Percentiles rank a stretch among this genome's conserved stretches.
phyloP scores from a whole-genome alignment of 1,140 invertebrate species.

The Drosophila orosa region DNA sequence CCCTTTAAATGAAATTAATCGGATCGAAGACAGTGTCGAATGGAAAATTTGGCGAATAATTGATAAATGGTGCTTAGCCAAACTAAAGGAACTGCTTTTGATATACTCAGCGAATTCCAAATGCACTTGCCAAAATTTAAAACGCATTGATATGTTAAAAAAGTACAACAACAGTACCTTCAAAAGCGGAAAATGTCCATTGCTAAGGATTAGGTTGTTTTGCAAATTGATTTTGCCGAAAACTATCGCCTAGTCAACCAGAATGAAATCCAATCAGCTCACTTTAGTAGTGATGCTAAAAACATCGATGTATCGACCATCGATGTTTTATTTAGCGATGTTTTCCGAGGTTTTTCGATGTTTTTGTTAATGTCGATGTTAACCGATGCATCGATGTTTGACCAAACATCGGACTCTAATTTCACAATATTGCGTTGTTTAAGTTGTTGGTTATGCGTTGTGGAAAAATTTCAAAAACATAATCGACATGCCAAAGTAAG shows the following conservation, averaged over 20 bases:
- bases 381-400: too few relatives aligned
- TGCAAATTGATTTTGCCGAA: slow-evolving; percentile 2
- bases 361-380: too few relatives aligned
- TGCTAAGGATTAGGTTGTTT: not conserved
- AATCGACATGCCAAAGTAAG: not conserved
- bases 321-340: too few relatives aligned
- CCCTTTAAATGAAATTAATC: slow-evolving; percentile 3
- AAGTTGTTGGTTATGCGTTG: too few relatives aligned
- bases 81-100: slow-evolving; percentile 2
- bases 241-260: slow-evolving; percentile 1
- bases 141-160: slow-evolving; percentile 3
- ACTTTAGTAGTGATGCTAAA: too few relatives aligned
- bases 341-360: too few relatives aligned
- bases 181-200: slow-evolving; percentile 1
- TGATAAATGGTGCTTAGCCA: slow-evolving; percentile 3
- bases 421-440: too few relatives aligned
- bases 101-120: slow-evolving; percentile 2
- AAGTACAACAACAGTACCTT: not conserved
- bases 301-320: too few relatives aligned
- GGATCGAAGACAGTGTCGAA: slow-evolving; percentile 2
- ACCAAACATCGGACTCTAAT: too few relatives aligned
- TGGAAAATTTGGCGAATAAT: slow-evolving; percentile 2
- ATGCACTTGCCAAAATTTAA: slow-evolving; percentile 3
- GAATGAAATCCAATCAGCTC: slow-evolving; percentile 1
- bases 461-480: not conserved